Conservation (phyloP, 2,888 invertebrate genomes). For the Amorpha juglandis region DNA sequence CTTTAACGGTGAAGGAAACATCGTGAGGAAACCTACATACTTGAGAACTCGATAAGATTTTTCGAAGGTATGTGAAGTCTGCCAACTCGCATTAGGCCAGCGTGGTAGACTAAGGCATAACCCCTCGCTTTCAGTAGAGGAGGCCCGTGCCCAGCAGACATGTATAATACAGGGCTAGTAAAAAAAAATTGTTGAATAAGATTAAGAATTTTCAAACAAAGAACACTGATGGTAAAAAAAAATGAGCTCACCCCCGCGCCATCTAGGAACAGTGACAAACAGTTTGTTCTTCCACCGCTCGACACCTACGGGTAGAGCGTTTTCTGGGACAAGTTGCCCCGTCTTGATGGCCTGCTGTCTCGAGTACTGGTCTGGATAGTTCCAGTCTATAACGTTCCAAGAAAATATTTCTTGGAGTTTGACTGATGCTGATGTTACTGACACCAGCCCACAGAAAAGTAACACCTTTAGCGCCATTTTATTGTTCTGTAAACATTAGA, state of each 20-base stretch:
- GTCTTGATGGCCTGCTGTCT: conserved; percentile 86
- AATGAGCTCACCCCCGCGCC: conserved; percentile 87
- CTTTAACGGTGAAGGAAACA: too few species aligned
- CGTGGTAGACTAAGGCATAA: too few species aligned
- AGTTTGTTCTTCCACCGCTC: conserved; percentile 92
- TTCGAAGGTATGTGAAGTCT: too few species aligned
- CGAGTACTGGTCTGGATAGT: conserved; percentile 86
- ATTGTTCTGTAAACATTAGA: conserved; percentile 4
- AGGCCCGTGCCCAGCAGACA: too few species aligned
- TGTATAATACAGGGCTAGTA: too few species aligned
- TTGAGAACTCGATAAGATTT: too few species aligned
- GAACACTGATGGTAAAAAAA: neutral
- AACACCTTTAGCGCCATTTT: conserved; percentile 53
- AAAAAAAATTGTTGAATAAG: too few species aligned
- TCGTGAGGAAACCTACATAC: too few species aligned
- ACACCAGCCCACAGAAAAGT: conserved; percentile 55
- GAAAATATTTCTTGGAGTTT: conserved; percentile 88
- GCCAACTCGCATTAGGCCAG: too few species aligned
- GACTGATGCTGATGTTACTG: conserved; percentile 65
- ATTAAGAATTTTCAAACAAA: neutral
- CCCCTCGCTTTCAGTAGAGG: too few species aligned
- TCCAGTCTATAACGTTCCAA: conserved; percentile 91
- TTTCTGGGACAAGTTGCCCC: conserved; percentile 89
- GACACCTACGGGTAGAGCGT: conserved; percentile 92
- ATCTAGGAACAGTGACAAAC: conserved; percentile 93